phyloP scores from a whole-genome alignment of 2,888 invertebrate species.

The Drosophila macrospina region DNA sequence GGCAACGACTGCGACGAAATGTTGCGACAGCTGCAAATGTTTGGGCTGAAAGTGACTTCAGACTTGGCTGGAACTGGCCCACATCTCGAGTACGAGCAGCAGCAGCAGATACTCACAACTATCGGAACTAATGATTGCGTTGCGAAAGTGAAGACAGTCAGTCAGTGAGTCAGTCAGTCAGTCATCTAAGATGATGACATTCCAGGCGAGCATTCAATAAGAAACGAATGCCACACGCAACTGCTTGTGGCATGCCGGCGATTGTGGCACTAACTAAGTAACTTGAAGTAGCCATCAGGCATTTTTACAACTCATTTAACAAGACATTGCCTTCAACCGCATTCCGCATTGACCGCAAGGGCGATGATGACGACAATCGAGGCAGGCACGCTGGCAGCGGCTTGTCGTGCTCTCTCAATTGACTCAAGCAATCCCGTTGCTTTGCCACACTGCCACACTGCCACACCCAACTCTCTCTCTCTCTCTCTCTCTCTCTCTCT shows the following conservation, averaged over 20 bases:
- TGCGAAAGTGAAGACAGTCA: slow-evolving; percentile 14
- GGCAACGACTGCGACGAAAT: slow-evolving; percentile 68
- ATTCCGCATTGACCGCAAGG: slow-evolving; percentile 55
- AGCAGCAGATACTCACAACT: background rate
- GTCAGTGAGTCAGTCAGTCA: background rate
- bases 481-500: no score
- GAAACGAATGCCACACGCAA: background rate
- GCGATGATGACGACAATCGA: slow-evolving; percentile 52
- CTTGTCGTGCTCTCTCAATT: slow-evolving; percentile 7
- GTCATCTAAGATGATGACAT: slow-evolving; percentile 26
- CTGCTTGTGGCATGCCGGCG: slow-evolving; percentile 1
- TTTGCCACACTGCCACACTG: slow-evolving; percentile 11
- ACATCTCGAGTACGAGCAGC: background rate
- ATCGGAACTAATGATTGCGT: slow-evolving; percentile 29
- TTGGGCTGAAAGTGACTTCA: slow-evolving; percentile 33
- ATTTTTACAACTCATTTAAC: slow-evolving; percentile 81
- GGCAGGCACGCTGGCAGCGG: slow-evolving; percentile 42
- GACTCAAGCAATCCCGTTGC: slow-evolving; percentile 1
- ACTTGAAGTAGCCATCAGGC: slow-evolving; percentile 59
- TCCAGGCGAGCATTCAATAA: slow-evolving; percentile 28
- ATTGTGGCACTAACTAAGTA: slow-evolving; percentile 35
- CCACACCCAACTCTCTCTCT: background rate
- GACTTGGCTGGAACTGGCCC: slow-evolving; percentile 9
- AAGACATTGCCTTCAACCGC: slow-evolving; percentile 49
- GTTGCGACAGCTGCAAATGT: slow-evolving; percentile 63